These are phyloP conservation scores for Phalacrocorax carbo DNA, from an alignment of 2,113 vertebrate species.

Conservation along the genomic window DNA sequence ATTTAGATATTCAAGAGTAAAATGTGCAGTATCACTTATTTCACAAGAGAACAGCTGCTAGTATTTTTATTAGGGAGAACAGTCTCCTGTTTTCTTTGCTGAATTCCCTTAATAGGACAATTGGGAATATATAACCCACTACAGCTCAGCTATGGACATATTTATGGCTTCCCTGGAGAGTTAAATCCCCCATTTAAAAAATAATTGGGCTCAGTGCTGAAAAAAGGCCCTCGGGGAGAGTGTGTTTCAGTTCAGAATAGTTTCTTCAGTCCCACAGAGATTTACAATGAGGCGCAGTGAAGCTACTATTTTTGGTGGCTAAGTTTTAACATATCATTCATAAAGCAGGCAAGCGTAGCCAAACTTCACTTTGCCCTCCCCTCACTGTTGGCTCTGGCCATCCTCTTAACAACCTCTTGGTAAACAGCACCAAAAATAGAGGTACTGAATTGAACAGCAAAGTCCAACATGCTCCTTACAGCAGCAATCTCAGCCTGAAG, in stretches of 20 bases:
- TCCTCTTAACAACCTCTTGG: not conserved
- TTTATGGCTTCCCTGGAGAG: not conserved
- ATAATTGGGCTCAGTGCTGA: not conserved
- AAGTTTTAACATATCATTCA: not conserved
- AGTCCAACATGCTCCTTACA: not conserved
- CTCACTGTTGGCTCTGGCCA: not conserved
- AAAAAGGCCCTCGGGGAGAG: not conserved
- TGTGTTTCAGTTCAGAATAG: not conserved
- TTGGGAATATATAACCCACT: not conserved
- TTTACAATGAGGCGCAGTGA: not conserved
- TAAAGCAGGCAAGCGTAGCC: accelerated
- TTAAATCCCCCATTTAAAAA: not conserved
- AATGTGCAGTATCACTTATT: not conserved
- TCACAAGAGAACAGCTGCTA: not conserved
- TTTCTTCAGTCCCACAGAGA: not conserved
- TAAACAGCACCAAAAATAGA: not conserved
- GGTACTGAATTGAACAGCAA: not conserved
- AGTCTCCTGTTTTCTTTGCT: not conserved
- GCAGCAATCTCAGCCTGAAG: not conserved
- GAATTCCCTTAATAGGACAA: not conserved
- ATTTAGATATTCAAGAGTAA: not conserved
- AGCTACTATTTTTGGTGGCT: not conserved
- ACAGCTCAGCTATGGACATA: not conserved
- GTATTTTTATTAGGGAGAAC: not conserved
- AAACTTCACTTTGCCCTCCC: not conserved